phyloP scores from a whole-genome alignment of 2,888 invertebrate species.

The Nycteola revayana region DNA sequence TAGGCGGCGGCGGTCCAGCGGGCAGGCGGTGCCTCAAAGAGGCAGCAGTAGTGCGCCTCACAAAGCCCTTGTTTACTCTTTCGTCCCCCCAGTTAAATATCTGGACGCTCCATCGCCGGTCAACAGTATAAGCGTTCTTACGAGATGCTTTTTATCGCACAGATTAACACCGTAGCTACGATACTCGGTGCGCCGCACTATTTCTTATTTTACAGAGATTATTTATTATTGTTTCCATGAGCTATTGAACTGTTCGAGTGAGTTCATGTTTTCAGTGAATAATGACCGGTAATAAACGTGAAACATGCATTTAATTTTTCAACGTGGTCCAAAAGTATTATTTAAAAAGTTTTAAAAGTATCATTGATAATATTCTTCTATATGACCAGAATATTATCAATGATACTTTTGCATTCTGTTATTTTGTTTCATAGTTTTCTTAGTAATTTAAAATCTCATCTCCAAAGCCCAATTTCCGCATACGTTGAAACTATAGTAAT shows the following conservation, averaged over 20 bases:
- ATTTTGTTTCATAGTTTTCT: no score
- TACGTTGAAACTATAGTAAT: no score
- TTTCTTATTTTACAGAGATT: constrained; percentile 52
- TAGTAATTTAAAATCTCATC: no score
- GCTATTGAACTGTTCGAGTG: constrained; percentile 21
- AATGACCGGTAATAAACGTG: no score
- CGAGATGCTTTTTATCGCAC: constrained; percentile 56
- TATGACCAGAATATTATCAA: no score
- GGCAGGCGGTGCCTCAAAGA: constrained; percentile 33
- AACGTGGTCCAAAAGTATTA: no score
- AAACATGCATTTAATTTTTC: no score
- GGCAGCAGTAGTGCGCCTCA: constrained; percentile 34
- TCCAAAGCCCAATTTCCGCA: no score
- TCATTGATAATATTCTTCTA: no score
- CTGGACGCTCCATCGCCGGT: constrained; percentile 58
- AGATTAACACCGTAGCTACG: constrained; percentile 54
- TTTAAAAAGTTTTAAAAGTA: no score
- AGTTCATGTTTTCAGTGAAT: constrained; percentile 13
- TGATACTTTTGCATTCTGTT: no score
- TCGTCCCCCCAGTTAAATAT: constrained; percentile 57
- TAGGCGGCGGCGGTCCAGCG: constrained; percentile 38
- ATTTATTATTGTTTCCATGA: constrained; percentile 58
- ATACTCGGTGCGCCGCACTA: constrained; percentile 40
- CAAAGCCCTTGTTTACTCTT: constrained; percentile 62
- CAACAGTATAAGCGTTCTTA: constrained; percentile 54